Evolutionary conservation across 2,797 vertebrate genomes (phyloP).

Genomic region (Echiichthys vipera): DNA sequence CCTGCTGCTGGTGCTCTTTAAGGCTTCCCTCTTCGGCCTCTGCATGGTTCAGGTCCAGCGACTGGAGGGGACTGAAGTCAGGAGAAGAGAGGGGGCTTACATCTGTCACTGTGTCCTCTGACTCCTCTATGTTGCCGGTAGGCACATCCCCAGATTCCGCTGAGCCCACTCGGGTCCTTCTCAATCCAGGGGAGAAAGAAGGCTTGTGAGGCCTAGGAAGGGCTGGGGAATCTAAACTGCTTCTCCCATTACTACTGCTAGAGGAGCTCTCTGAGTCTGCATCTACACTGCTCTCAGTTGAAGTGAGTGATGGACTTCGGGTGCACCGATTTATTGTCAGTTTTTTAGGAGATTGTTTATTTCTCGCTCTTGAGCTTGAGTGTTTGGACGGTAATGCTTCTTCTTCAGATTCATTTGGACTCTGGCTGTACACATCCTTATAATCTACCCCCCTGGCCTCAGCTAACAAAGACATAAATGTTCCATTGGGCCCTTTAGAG

Average conservation of each 20-base stretch:
- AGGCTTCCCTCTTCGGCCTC: conserved; percentile 27
- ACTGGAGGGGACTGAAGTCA: conserved; percentile 88
- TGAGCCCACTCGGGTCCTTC: conserved; percentile 26
- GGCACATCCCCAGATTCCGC: conserved; percentile 54
- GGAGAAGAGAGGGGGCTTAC: conserved; percentile 92
- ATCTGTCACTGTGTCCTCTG: conserved; percentile 91
- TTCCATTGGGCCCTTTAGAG: conserved; percentile 66
- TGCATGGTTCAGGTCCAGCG: conserved; percentile 80
- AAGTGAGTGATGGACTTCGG: conserved; percentile 39
- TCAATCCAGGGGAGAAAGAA: conserved; percentile 28
- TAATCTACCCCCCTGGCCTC: conserved; percentile 73
- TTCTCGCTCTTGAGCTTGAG: conserved; percentile 27
- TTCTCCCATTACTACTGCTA: conserved; percentile 27
- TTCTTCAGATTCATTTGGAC: conserved; percentile 83
- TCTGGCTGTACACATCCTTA: conserved; percentile 68
- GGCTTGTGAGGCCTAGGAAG: conserved; percentile 15
- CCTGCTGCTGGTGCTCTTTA: conserved; percentile 28
- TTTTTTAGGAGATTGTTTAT: conserved; percentile 44
- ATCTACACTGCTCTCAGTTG: conserved; percentile 43
- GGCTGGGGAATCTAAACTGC: conserved; percentile 25
- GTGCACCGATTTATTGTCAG: conserved; percentile 1
- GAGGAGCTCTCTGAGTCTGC: conserved; percentile 54
- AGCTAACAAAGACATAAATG: conserved; percentile 69
- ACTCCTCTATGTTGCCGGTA: conserved; percentile 76
- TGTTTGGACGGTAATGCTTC: conserved; percentile 69